Evolutionary conservation across 2,113 vertebrate genomes (phyloP).

Genomic region (Limnothrissa miodon): DNA sequence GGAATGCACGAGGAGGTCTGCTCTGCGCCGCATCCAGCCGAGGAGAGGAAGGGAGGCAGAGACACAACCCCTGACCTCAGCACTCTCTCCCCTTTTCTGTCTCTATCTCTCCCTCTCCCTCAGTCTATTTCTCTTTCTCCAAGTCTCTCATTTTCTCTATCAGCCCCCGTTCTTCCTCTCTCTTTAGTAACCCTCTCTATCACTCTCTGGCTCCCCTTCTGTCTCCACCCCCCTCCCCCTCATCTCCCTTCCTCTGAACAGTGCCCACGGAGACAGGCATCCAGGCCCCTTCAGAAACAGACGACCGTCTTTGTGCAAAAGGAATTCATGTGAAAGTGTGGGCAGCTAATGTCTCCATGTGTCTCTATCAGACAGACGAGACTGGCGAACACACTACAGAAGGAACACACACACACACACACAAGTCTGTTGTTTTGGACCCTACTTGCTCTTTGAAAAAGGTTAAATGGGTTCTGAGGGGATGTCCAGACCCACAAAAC

Average conservation of each 20-base stretch:
- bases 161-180: too few relatives aligned
- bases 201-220: too few relatives aligned
- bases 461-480: slow-evolving; percentile 33
- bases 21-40: neutral
- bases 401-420: neutral
- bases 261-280: slow-evolving; percentile 64
- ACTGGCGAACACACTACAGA: neutral
- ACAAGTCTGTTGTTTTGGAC: neutral
- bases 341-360: slow-evolving; percentile 53
- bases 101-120: too few relatives aligned
- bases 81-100: neutral
- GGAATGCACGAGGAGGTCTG: slow-evolving; percentile 47
- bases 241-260: neutral
- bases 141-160: too few relatives aligned
- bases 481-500: slow-evolving; percentile 39
- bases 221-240: too few relatives aligned
- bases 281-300: slow-evolving; percentile 62
- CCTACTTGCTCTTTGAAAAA: slow-evolving; percentile 13
- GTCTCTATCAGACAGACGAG: slow-evolving; percentile 34
- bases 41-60: slow-evolving; percentile 18
- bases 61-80: slow-evolving; percentile 52
- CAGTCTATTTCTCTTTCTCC: slow-evolving; percentile 29
- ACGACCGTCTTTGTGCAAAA: slow-evolving; percentile 61
- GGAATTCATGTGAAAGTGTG: slow-evolving; percentile 55
- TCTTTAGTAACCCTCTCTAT: too few relatives aligned